phyloP scores from a whole-genome alignment of 2,888 invertebrate genomes.

The Gymnoscelis rufifasciata region DNA sequence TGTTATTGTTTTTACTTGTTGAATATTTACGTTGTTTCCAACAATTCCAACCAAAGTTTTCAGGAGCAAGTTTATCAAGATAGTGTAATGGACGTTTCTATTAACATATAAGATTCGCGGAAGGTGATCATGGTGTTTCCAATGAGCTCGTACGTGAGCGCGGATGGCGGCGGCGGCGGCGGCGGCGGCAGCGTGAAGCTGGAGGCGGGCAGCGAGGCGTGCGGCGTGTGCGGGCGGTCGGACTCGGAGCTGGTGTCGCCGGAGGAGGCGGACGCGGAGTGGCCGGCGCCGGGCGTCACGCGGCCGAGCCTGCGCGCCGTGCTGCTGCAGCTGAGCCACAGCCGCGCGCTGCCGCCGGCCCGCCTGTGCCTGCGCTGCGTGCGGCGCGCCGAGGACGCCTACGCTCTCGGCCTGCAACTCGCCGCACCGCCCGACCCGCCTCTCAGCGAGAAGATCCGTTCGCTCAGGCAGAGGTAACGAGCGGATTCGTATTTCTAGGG shows the following conservation, averaged over 20 bases:
- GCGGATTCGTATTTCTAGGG: too few relatives aligned
- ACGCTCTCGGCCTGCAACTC: conserved; percentile 54
- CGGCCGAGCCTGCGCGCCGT: conserved; percentile 52
- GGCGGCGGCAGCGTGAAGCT: conserved; percentile 25
- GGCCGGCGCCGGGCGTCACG: conserved; percentile 41
- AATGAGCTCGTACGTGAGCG: too few relatives aligned
- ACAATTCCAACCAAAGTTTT: too few relatives aligned
- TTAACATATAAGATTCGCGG: too few relatives aligned
- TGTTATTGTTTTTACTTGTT: too few relatives aligned
- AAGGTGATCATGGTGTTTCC: too few relatives aligned
- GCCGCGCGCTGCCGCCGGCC: conserved; percentile 61
- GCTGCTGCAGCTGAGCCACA: conserved; percentile 62
- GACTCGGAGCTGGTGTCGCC: conserved; percentile 53
- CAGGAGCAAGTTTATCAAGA: too few relatives aligned
- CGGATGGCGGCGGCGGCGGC: not conserved
- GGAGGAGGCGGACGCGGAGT: conserved; percentile 60
- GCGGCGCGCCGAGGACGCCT: conserved; percentile 54
- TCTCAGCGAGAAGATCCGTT: conserved; percentile 65
- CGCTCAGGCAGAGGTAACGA: conserved; percentile 53
- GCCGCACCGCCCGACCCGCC: conserved; percentile 48
- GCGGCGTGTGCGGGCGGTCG: conserved; percentile 52
- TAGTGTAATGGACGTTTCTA: too few relatives aligned
- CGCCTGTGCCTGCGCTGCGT: conserved; percentile 55
- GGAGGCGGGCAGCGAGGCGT: conserved; percentile 51
- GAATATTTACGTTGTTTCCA: too few relatives aligned